These are phyloP conservation scores for Protodeltote pygarga DNA, from an alignment of 2,888 invertebrate genomes.

Conservation along the genomic window DNA sequence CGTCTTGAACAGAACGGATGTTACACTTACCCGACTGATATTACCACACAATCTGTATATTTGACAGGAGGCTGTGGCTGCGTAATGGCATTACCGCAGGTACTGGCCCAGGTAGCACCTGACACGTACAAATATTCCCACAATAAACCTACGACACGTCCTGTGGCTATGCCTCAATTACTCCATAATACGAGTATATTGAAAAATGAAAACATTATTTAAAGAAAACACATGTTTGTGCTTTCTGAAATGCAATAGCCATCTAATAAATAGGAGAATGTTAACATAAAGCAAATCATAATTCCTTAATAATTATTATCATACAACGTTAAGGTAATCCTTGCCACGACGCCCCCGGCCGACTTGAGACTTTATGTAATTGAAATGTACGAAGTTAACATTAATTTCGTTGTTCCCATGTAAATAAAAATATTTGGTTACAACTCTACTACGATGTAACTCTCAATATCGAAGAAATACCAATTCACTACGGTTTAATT, in stretches of 20 bases:
- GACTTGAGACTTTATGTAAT: conserved; percentile 5
- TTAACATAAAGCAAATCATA: conserved; percentile 15
- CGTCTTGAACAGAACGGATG: conserved; percentile 18
- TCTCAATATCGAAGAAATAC: no score
- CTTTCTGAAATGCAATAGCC: conserved; percentile 3
- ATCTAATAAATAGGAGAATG: conserved; percentile 7
- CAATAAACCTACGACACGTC: conserved; percentile 48
- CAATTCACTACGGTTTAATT: no score
- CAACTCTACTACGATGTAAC: no score
- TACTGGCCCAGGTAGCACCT: conserved; percentile 72
- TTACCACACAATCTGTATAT: conserved; percentile 31
- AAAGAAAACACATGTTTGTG: neutral
- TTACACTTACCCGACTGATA: conserved; percentile 20
- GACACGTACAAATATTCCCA: conserved; percentile 68
- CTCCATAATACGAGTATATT: conserved; percentile 12
- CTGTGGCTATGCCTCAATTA: conserved; percentile 34
- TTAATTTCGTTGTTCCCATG: conserved; percentile 7
- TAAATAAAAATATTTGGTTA: no score
- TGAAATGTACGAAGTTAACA: conserved; percentile 6
- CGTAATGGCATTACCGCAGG: conserved; percentile 71
- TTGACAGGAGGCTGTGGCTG: conserved; percentile 38
- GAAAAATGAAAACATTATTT: conserved; percentile 3
- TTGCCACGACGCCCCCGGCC: conserved; percentile 2
- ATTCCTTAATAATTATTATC: conserved; percentile 3
- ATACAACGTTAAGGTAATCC: neutral